Percentiles rank a stretch among this genome's conserved stretches.
Evolutionary conservation across 1,140 invertebrate species (phyloP).

Genomic region (Drosophila pandora): DNA sequence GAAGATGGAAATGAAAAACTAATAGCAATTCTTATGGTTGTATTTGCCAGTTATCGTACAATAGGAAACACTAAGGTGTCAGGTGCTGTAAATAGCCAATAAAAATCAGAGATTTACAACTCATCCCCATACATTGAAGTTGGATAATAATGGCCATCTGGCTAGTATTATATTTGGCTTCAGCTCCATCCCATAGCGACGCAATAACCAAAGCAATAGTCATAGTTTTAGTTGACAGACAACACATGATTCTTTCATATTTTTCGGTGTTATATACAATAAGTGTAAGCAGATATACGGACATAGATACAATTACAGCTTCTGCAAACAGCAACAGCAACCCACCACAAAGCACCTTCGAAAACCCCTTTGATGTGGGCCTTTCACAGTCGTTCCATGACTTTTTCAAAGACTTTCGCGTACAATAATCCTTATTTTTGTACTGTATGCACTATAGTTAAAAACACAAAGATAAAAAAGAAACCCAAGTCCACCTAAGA

Average conservation of each 20-base stretch:
- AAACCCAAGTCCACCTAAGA: slow-evolving; percentile 18
- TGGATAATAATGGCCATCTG: slow-evolving; percentile 6
- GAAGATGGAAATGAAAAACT: slow-evolving; percentile 51
- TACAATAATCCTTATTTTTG: slow-evolving; percentile 40
- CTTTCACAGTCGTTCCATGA: slow-evolving; percentile 52
- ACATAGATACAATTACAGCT: slow-evolving; percentile 11
- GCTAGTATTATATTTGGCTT: slow-evolving; percentile 13
- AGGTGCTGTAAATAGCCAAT: slow-evolving; percentile 41
- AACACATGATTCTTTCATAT: slow-evolving; percentile 43
- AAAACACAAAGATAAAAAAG: not conserved
- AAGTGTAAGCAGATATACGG: slow-evolving; percentile 34
- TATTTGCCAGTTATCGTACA: slow-evolving; percentile 57
- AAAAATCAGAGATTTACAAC: slow-evolving; percentile 25
- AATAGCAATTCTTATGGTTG: slow-evolving; percentile 83
- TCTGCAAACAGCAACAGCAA: slow-evolving; percentile 56
- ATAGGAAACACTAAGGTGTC: slow-evolving; percentile 17
- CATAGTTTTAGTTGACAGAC: slow-evolving; percentile 50
- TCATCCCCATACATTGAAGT: slow-evolving; percentile 6
- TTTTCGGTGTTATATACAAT: slow-evolving; percentile 59
- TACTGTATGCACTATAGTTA: slow-evolving; percentile 4
- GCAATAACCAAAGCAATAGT: slow-evolving; percentile 44
- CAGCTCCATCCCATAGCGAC: slow-evolving; percentile 15
- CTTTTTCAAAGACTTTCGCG: slow-evolving; percentile 36
- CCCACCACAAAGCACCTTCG: slow-evolving; percentile 64
- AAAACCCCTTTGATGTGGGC: slow-evolving; percentile 61